Evolutionary conservation across 2,888 invertebrate species (phyloP), one percentile per base, ranked within the genome.

Genomic region (Leptopilina syphax): DNA sequence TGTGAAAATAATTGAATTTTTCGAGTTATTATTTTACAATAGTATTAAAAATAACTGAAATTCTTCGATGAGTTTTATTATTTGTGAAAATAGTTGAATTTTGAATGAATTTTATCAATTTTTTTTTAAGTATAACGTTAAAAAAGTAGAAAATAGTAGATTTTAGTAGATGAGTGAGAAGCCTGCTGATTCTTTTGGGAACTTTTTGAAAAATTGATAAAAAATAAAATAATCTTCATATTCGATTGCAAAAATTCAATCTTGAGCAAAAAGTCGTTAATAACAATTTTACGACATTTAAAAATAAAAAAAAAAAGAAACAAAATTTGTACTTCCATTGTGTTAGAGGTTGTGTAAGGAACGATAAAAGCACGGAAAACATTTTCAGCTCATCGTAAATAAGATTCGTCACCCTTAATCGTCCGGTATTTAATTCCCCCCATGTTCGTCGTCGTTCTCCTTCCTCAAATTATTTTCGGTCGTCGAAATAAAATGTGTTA

Each of bases 381-480:
- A 77, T 76, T 41, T 79, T 67, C 76, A 27, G 24, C 13, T 65
- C 54, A 77, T 80, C 77, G 50, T 77, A 81, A 84, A 83, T 77
- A 66, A 18, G 76, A 66, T 81, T 81, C 83, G 81, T 83, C 83
- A 83, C 77, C 60, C 70, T 77, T 70, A 65, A 68, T 70, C 63
- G 41, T 57, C 7, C 18, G 66, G 77, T 34, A 78, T 77, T 78
- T 73, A 63, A 68, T 44, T 12, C 78, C 79, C 65, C 65, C 78
- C 34, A 24, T 70, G 27, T 54, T 70, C 65, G 34, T 27, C 54
- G 65, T 44, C 60, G 12, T 65, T 18, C 34, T 63, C 24, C 34
- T 63, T 77, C 80, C 84, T 84, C 80, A 81, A 82, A 85, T 83
- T 77, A 81, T 80, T 70, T 70, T 50, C 24, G 34, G 78, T 34